Evolutionary conservation across 2,888 invertebrate genomes (phyloP).

Genomic region (Ochropacha duplaris): DNA sequence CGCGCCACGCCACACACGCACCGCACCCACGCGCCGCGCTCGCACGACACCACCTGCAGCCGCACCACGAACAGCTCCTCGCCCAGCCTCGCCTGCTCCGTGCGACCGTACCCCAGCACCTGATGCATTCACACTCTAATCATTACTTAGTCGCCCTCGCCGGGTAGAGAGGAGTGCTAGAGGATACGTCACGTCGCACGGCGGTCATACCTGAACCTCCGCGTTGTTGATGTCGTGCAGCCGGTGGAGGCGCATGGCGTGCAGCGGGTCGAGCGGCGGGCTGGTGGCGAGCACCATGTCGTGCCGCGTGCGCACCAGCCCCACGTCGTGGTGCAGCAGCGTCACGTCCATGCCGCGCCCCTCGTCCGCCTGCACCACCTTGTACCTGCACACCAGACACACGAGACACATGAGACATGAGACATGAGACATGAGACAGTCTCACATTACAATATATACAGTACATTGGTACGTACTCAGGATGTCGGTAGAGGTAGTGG

Average conservation of each 20-base stretch:
- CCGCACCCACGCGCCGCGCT: slow-evolving; percentile 50
- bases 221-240: slow-evolving; percentile 33
- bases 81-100: slow-evolving; percentile 47
- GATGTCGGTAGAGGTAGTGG: slow-evolving; percentile 59
- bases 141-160: too few relatives aligned
- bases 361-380: slow-evolving; percentile 52
- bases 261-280: slow-evolving; percentile 25
- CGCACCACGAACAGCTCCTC: slow-evolving; percentile 56
- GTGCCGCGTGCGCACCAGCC: slow-evolving; percentile 58
- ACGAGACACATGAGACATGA: too few relatives aligned
- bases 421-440: too few relatives aligned
- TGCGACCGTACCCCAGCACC: slow-evolving; percentile 68
- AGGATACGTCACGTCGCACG: not conserved
- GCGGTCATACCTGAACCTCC: slow-evolving; percentile 44
- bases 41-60: slow-evolving; percentile 53
- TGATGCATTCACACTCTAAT: slow-evolving; percentile 13
- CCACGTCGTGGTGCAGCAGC: slow-evolving; percentile 67
- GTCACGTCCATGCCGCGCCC: slow-evolving; percentile 63
- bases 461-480: slow-evolving; percentile 53
- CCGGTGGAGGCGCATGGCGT: slow-evolving; percentile 36
- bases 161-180: too few relatives aligned
- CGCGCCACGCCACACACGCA: slow-evolving; percentile 52
- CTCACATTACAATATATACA: too few relatives aligned
- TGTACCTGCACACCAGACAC: slow-evolving; percentile 40
- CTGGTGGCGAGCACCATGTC: slow-evolving; percentile 39